Conservation (phyloP, 1,140 invertebrate genomes). For the Nylanderia fulva region DNA sequence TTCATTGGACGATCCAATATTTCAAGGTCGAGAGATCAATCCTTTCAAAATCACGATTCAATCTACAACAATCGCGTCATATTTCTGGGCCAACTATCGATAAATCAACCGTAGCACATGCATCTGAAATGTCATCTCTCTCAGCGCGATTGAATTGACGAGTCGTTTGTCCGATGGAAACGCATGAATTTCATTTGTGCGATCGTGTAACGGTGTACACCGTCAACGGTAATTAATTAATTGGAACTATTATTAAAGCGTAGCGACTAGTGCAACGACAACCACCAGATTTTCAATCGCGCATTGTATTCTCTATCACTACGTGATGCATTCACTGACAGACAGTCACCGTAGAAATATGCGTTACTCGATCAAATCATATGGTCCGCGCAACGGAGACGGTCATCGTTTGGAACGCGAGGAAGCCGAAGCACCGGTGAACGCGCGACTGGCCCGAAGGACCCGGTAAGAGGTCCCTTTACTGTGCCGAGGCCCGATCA, state of each 20-base stretch:
- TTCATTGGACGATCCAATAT: constrained; percentile 31
- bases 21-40: constrained; percentile 50
- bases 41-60: constrained; percentile 22
- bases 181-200: background rate
- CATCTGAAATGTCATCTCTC: constrained; percentile 54
- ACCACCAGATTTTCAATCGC: background rate
- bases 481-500: constrained; percentile 71
- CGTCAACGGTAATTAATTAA: background rate
- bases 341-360: constrained; percentile 46
- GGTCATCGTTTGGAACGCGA: constrained; percentile 41
- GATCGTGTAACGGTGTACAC: background rate
- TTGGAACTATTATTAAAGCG: background rate
- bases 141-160: constrained; percentile 16
- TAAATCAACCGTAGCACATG: constrained; percentile 58
- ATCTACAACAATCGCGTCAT: constrained; percentile 17
- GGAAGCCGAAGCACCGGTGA: constrained; percentile 51
- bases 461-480: constrained; percentile 74
- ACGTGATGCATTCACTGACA: constrained; percentile 44
- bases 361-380: constrained; percentile 68
- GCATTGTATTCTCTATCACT: background rate
- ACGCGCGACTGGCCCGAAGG: constrained; percentile 71
- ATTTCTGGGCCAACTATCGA: constrained; percentile 59
- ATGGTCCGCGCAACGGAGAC: constrained; percentile 55
- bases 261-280: background rate
- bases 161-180: constrained; percentile 23